phyloP scores from a whole-genome alignment of 2,113 vertebrate genomes.

The Melanotaenia duboulayi region DNA sequence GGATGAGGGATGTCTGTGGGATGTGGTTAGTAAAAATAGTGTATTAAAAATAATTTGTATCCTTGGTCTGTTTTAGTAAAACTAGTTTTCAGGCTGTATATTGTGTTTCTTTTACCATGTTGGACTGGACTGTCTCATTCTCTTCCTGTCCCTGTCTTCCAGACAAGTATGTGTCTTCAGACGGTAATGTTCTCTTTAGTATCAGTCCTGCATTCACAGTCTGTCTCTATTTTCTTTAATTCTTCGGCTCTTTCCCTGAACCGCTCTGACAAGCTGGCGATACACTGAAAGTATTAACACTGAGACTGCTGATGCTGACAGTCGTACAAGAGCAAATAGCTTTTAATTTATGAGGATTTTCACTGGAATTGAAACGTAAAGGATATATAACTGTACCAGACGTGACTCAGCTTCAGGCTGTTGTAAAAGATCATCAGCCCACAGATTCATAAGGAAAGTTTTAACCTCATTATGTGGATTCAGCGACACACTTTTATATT shows the following conservation, averaged over 20 bases:
- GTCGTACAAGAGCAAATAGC: neutral
- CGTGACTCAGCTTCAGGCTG: neutral
- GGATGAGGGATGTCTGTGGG: neutral
- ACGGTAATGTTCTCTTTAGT: conserved; percentile 39
- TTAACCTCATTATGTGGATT: too few species aligned
- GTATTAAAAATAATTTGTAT: neutral
- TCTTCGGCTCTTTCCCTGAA: conserved; percentile 11
- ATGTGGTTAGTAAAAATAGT: conserved; percentile 16
- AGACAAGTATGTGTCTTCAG: conserved; percentile 7
- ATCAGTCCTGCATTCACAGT: conserved; percentile 22
- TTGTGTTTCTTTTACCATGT: neutral
- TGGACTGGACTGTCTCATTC: neutral
- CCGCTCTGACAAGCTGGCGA: conserved; percentile 21
- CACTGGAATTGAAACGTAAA: neutral
- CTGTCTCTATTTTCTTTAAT: conserved; percentile 17
- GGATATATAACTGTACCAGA: neutral
- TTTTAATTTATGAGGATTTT: neutral
- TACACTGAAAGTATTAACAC: conserved; percentile 10
- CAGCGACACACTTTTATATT: too few species aligned
- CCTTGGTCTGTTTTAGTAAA: conserved; percentile 33
- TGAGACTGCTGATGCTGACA: neutral
- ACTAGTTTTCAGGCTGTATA: neutral
- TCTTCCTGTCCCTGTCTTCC: neutral
- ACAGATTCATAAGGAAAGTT: too few species aligned
- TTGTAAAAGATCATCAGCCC: too few species aligned